These are phyloP conservation scores for Gonioctena quinquepunctata DNA, from an alignment of 1,140 invertebrate genomes.

Conservation along the genomic window DNA sequence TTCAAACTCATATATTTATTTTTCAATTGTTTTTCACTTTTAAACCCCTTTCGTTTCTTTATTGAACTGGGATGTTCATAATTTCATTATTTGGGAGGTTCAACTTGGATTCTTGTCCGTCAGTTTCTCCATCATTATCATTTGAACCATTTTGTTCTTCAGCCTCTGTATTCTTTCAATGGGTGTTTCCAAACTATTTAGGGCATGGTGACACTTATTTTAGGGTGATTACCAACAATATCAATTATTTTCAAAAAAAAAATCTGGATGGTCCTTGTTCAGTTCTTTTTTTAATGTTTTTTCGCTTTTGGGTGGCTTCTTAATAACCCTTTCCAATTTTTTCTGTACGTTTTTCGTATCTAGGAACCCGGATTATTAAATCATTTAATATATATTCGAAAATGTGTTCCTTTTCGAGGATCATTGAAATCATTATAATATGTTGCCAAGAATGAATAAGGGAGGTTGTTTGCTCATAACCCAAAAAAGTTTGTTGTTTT, in stretches of 20 bases:
- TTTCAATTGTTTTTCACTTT: not conserved
- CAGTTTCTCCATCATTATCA: not conserved
- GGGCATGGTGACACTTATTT: not conserved
- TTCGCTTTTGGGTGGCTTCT: not conserved
- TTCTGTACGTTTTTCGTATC: not conserved
- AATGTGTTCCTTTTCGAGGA: not conserved
- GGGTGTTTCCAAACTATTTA: not conserved
- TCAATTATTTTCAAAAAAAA: not conserved
- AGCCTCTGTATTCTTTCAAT: no score
- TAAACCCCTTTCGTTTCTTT: not conserved
- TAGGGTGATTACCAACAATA: not conserved
- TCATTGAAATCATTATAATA: not conserved
- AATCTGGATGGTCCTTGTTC: no score
- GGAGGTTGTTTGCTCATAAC: not conserved
- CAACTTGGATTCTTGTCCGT: not conserved
- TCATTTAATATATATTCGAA: not conserved
- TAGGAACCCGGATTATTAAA: not conserved
- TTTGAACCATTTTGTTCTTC: no score
- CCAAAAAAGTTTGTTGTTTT: not conserved
- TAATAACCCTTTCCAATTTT: not conserved
- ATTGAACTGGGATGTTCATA: not conserved
- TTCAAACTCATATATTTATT: not conserved
- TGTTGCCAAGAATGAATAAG: not conserved
- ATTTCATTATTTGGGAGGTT: no score
- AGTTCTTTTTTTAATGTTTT: not conserved